Evolutionary conservation across 2,797 vertebrate species (phyloP).

Genomic region (Sus cebifrons): DNA sequence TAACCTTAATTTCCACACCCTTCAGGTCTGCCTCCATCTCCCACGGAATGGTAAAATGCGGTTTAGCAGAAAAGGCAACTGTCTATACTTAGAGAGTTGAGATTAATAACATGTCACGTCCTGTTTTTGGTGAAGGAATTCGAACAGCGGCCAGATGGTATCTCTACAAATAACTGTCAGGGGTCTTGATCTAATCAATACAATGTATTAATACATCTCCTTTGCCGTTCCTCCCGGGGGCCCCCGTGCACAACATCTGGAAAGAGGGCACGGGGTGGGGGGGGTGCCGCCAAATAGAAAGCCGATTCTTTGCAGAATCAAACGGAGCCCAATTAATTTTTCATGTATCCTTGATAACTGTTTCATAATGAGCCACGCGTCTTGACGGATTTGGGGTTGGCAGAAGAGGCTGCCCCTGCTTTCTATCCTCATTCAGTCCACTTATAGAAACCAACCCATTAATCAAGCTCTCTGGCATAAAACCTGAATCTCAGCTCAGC

Average conservation of each 20-base stretch:
- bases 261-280: constrained; percentile 91
- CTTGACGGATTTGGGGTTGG: constrained; percentile 94
- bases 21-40: constrained; percentile 97
- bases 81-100: constrained; percentile 95
- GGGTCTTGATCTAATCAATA: constrained; percentile 99
- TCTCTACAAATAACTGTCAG: constrained; percentile 99
- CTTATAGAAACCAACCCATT: constrained; percentile 99
- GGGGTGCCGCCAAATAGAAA: constrained; percentile 91
- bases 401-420: constrained; percentile 94
- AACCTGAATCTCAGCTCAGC: constrained; percentile 97
- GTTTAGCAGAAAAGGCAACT: constrained; percentile 94
- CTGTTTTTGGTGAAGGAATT: constrained; percentile 99
- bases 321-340: constrained; percentile 96
- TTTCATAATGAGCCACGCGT: constrained; percentile 95
- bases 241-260: constrained; percentile 97
- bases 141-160: constrained; percentile 99
- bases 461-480: constrained; percentile 99
- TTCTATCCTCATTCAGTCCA: constrained; percentile 99
- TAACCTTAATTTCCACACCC: constrained; percentile 99
- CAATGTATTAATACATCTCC: constrained; percentile 99
- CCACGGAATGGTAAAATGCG: constrained; percentile 94
- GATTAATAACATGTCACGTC: constrained; percentile 99
- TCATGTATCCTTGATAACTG: constrained; percentile 95
- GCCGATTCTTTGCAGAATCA: constrained; percentile 94
- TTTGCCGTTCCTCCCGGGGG: constrained; percentile 96